phyloP scores from a whole-genome alignment of 2,888 invertebrate genomes.

The Cristatella mucedo region DNA sequence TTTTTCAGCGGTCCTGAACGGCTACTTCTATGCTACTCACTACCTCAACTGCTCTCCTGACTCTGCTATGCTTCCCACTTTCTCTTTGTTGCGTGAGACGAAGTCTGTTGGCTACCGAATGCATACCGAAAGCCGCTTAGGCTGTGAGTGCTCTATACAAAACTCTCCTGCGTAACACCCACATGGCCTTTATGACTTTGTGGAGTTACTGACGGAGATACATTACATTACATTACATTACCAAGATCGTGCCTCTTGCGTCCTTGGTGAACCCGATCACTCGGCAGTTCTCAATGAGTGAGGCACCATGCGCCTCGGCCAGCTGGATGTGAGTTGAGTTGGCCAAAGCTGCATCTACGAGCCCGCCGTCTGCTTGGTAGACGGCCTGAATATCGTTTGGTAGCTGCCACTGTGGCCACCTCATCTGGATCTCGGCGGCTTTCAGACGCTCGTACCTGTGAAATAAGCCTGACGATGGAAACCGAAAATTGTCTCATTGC shows the following conservation, averaged over 20 bases:
- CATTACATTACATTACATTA: no score
- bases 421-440: slow-evolving; percentile 16
- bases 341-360: slow-evolving; percentile 30
- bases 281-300: slow-evolving; percentile 24
- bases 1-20: no score
- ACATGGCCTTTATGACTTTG: no score
- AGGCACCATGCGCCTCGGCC: slow-evolving; percentile 25
- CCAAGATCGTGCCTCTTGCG: slow-evolving; percentile 16
- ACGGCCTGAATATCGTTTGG: slow-evolving; percentile 19
- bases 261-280: slow-evolving; percentile 19
- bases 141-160: no score
- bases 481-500: background rate
- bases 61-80: no score
- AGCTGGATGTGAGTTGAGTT: slow-evolving; percentile 31
- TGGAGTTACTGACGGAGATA: no score
- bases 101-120: no score
- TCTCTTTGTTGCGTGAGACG: no score
- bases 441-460: slow-evolving; percentile 19
- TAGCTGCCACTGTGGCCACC: slow-evolving; percentile 23
- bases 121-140: no score
- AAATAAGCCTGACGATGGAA: background rate
- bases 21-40: no score
- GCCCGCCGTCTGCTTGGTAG: slow-evolving; percentile 27
- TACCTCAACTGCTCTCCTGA: no score
- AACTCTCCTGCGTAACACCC: no score